These are phyloP conservation scores for Nineta flava DNA, from an alignment of 2,888 invertebrate species.

Conservation along the genomic window DNA sequence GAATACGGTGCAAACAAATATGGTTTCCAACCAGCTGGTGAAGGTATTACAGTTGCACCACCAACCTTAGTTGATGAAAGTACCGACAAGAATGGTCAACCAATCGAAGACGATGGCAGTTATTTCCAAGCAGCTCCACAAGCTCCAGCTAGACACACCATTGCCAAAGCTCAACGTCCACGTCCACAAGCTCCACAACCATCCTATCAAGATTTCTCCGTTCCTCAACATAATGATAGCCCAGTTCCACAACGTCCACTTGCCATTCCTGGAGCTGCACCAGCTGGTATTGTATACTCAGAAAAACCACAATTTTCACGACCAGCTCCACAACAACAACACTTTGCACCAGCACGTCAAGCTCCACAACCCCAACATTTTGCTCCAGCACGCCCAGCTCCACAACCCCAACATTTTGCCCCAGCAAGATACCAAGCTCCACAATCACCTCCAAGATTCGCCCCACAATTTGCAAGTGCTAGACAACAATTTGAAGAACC, in stretches of 20 bases:
- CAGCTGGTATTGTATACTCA: conserved; percentile 20
- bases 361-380: conserved; percentile 12
- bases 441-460: conserved; percentile 11
- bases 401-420: conserved; percentile 11
- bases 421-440: conserved; percentile 5
- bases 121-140: conserved; percentile 17
- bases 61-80: conserved; percentile 44
- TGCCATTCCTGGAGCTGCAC: conserved; percentile 20
- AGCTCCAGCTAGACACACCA: conserved; percentile 19
- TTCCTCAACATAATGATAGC: neutral
- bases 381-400: conserved; percentile 4
- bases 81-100: conserved; percentile 24
- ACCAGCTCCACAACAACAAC: conserved; percentile 16
- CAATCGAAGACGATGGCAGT: conserved; percentile 25
- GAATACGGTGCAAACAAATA: conserved; percentile 81
- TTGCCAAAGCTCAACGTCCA: conserved; percentile 10
- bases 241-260: conserved; percentile 20
- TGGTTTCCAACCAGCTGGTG: conserved; percentile 75
- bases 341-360: conserved; percentile 1
- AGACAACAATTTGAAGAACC: conserved; percentile 7
- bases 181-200: conserved; percentile 14
- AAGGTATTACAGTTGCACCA: conserved; percentile 66
- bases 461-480: conserved; percentile 1
- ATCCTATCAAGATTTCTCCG: conserved; percentile 13
- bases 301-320: conserved; percentile 17